Evolutionary conservation across 2,797 vertebrate species (phyloP).

Genomic region (Arctocebus calabarensis): DNA sequence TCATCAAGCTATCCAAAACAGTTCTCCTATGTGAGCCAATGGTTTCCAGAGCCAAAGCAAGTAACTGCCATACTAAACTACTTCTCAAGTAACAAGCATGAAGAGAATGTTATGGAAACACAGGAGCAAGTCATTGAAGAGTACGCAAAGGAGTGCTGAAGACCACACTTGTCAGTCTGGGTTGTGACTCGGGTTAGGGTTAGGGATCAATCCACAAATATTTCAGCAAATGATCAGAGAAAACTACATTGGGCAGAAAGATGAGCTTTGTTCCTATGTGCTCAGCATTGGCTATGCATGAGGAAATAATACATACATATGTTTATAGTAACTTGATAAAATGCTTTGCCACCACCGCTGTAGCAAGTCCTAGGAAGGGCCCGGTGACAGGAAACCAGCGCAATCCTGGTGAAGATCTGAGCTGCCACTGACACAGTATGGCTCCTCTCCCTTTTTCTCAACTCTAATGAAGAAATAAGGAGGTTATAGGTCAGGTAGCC

Average conservation of each 20-base stretch:
- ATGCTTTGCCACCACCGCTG: neutral
- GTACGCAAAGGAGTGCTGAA: neutral
- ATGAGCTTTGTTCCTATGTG: neutral
- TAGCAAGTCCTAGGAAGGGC: neutral
- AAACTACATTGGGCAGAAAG: neutral
- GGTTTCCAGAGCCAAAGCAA: neutral
- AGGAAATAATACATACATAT: neutral
- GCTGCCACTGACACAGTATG: neutral
- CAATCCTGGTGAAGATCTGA: neutral
- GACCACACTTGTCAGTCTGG: neutral
- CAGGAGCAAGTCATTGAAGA: neutral
- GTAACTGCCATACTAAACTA: neutral
- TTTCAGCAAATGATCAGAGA: neutral
- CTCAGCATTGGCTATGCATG: neutral
- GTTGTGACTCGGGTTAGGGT: neutral
- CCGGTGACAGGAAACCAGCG: neutral
- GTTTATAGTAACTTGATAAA: neutral
- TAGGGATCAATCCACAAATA: neutral
- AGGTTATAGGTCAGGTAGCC: neutral
- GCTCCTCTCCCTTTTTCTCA: neutral
- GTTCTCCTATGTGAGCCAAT: neutral
- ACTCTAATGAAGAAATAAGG: neutral
- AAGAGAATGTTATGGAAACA: neutral
- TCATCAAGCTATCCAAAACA: slow-evolving; percentile 11
- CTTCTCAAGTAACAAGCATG: slow-evolving; percentile 9